Evolutionary conservation across 2,888 invertebrate genomes (phyloP).

Genomic region (Drosophila birchii): DNA sequence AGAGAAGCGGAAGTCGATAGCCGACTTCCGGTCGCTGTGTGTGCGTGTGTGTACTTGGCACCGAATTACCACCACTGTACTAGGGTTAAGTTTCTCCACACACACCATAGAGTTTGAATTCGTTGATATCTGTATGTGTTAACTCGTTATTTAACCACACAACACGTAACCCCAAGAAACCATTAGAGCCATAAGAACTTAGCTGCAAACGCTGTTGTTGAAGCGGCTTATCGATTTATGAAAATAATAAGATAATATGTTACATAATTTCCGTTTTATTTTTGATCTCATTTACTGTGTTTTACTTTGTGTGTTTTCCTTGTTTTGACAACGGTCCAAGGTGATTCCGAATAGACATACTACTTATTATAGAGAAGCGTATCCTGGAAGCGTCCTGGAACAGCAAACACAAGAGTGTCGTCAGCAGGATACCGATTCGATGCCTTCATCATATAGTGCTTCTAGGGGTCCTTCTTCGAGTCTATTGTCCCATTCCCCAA

Average conservation of each 20-base stretch:
- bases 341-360: constrained; percentile 39
- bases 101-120: constrained; percentile 12
- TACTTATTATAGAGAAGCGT: constrained; percentile 36
- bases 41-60: constrained; percentile 57
- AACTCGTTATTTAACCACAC: constrained; percentile 26
- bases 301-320: constrained; percentile 31
- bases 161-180: constrained; percentile 84
- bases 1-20: constrained; percentile 26
- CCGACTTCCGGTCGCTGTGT: constrained; percentile 49
- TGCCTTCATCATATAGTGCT: constrained; percentile 8
- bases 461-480: constrained; percentile 39
- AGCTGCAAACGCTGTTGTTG: constrained; percentile 51
- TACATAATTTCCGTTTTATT: constrained; percentile 32
- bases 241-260: constrained; percentile 51
- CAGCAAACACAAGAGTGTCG: constrained; percentile 24
- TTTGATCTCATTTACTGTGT: constrained; percentile 29
- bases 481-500: constrained; percentile 5
- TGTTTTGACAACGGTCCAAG: constrained; percentile 30
- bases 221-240: constrained; percentile 59
- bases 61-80: constrained; percentile 19
- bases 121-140: constrained; percentile 27
- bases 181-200: constrained; percentile 59
- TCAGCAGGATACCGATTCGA: constrained; percentile 29
- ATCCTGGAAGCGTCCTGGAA: constrained; percentile 18
- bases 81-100: constrained; percentile 26